phyloP scores from a whole-genome alignment of 1,140 invertebrate species.

The Maconellicoccus hirsutus region DNA sequence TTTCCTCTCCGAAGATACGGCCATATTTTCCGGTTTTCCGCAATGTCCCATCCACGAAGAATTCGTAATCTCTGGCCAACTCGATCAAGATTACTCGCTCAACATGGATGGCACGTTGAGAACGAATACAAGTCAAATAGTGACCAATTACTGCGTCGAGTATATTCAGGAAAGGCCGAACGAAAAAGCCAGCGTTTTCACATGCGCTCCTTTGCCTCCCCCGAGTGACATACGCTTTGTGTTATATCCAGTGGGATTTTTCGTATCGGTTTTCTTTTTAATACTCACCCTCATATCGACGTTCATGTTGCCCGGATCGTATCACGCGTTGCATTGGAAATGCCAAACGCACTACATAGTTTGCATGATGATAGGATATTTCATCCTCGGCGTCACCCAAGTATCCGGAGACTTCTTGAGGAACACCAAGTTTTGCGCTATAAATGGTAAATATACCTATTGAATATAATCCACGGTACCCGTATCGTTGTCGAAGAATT shows the following conservation, averaged over 20 bases:
- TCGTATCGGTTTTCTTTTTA: slow-evolving; percentile 63
- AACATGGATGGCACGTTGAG: slow-evolving; percentile 38
- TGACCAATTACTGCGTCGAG: slow-evolving; percentile 50
- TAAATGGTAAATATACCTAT: slow-evolving; percentile 59
- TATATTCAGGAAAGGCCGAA: slow-evolving; percentile 40
- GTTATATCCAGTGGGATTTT: slow-evolving; percentile 58
- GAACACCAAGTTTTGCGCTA: slow-evolving; percentile 44
- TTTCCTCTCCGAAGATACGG: slow-evolving; percentile 23
- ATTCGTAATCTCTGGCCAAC: slow-evolving; percentile 38
- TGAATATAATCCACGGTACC: too few species aligned
- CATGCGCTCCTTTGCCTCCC: slow-evolving; percentile 41
- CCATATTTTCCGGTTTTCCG: slow-evolving; percentile 39
- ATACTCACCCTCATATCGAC: slow-evolving; percentile 60
- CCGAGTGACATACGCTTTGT: slow-evolving; percentile 45
- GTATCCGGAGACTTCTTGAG: slow-evolving; percentile 43
- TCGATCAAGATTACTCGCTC: slow-evolving; percentile 35
- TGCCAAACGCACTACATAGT: slow-evolving; percentile 72
- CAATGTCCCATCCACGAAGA: slow-evolving; percentile 34
- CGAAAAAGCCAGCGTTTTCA: slow-evolving; percentile 43
- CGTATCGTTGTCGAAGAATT: too few species aligned
- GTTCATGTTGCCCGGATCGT: slow-evolving; percentile 59
- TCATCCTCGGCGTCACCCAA: slow-evolving; percentile 60
- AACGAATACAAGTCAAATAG: slow-evolving; percentile 33
- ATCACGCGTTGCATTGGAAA: slow-evolving; percentile 71
- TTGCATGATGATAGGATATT: slow-evolving; percentile 61